Percentiles rank a stretch among this genome's conserved stretches.
phyloP scores from a whole-genome alignment of 2,888 invertebrate species.

The Allophyes oxyacanthae region DNA sequence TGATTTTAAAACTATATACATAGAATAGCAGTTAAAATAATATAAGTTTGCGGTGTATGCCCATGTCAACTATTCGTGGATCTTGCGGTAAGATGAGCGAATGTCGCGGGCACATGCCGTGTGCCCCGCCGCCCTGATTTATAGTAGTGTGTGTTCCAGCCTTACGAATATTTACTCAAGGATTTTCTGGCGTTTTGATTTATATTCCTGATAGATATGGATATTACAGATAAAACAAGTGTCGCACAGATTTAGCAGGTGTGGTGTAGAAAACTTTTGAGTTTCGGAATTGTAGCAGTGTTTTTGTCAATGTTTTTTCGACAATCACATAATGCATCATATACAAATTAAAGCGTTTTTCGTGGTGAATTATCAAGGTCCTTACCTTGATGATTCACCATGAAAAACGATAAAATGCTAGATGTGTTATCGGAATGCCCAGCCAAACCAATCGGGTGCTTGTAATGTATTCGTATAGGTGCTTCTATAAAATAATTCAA shows the following conservation, averaged over 20 bases:
- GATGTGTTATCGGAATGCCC: too few species aligned
- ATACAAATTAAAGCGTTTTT: too few species aligned
- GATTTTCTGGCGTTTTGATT: constrained; percentile 50
- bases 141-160: constrained; percentile 50
- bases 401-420: too few species aligned
- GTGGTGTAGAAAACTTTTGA: constrained; percentile 5
- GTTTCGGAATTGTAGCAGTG: background rate
- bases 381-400: too few species aligned
- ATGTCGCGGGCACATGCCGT: constrained; percentile 60
- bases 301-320: background rate
- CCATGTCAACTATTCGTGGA: constrained; percentile 51
- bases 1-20: constrained; percentile 17
- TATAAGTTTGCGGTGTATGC: constrained; percentile 52
- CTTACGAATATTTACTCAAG: constrained; percentile 54
- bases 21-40: constrained; percentile 26
- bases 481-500: too few species aligned
- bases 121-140: constrained; percentile 55
- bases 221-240: constrained; percentile 38
- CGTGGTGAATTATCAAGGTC: too few species aligned
- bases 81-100: constrained; percentile 56
- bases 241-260: constrained; percentile 7
- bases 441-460: too few species aligned
- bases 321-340: too few species aligned
- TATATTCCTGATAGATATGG: constrained; percentile 44
- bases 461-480: too few species aligned